phyloP scores from a whole-genome alignment of 2,113 vertebrate genomes.

The Amblyopsis rosae region DNA sequence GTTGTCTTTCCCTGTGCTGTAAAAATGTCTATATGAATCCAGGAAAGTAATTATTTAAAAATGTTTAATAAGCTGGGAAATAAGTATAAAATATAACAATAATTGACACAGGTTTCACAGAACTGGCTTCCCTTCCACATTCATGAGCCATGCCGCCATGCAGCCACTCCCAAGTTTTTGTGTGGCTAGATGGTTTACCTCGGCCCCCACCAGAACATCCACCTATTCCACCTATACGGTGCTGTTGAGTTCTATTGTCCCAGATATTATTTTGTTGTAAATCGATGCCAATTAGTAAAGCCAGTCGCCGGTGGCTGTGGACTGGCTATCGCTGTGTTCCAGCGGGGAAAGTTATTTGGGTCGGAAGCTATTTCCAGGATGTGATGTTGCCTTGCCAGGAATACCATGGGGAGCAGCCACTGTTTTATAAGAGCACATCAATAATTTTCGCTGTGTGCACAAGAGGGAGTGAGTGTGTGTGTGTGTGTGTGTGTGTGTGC shows the following conservation, averaged over 20 bases:
- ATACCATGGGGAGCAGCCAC: constrained; percentile 75
- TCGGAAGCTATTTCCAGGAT: constrained; percentile 77
- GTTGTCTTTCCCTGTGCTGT: too few relatives aligned
- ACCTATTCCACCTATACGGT: constrained; percentile 38
- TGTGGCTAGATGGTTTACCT: constrained; percentile 30
- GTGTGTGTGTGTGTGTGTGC: constrained; percentile 21
- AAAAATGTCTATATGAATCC: too few relatives aligned
- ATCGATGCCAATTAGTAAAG: constrained; percentile 71
- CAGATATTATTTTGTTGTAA: constrained; percentile 71
- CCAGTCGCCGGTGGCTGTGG: constrained; percentile 67
- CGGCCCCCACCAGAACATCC: constrained; percentile 14
- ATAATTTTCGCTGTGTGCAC: constrained; percentile 68
- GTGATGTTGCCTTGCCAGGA: constrained; percentile 79
- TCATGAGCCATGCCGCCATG: too few relatives aligned
- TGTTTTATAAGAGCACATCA: constrained; percentile 78
- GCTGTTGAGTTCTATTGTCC: constrained; percentile 62
- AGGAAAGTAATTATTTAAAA: too few relatives aligned
- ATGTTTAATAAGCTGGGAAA: too few relatives aligned
- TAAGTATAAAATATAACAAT: too few relatives aligned
- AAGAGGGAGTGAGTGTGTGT: constrained; percentile 22
- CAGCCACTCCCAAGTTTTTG: background rate
- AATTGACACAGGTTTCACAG: too few relatives aligned
- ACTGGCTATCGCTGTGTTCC: constrained; percentile 64
- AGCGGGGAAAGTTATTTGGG: constrained; percentile 77
- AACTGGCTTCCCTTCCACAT: too few relatives aligned